Conservation (phyloP, 2,797 vertebrate genomes). For the Craterocephalus amniculus region DNA sequence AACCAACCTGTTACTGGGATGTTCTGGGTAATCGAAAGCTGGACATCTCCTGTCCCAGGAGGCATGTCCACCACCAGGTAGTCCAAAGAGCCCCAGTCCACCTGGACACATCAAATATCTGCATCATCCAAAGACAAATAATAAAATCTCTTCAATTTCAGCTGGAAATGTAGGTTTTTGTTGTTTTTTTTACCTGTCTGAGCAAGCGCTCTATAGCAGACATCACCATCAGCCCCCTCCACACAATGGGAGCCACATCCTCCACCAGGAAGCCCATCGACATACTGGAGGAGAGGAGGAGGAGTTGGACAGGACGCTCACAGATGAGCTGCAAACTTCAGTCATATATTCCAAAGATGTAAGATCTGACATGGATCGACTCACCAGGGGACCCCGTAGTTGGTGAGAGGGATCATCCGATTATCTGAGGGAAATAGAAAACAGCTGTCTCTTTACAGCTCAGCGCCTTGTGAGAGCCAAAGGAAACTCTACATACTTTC, state of each 20-base stretch:
- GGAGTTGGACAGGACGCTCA: background rate
- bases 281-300: constrained; percentile 86
- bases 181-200: constrained; percentile 85
- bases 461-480: too few relatives aligned
- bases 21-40: constrained; percentile 94
- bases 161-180: too few relatives aligned
- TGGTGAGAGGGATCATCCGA: constrained; percentile 92
- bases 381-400: constrained; percentile 95
- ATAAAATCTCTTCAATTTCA: background rate
- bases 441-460: background rate
- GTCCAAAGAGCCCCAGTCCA: constrained; percentile 94
- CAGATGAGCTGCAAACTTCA: rapidly evolving
- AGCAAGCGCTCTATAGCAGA: constrained; percentile 93
- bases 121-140: background rate
- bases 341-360: background rate
- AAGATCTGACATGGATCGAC: background rate
- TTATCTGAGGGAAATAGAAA: constrained; percentile 85
- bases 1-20: constrained; percentile 89
- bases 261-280: constrained; percentile 98
- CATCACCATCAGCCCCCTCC: constrained; percentile 99
- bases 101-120: constrained; percentile 77
- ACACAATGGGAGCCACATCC: constrained; percentile 90
- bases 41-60: constrained; percentile 96
- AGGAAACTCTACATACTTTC: constrained; percentile 78
- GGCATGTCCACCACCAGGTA: constrained; percentile 97